Percentiles rank a stretch among this genome's conserved stretches.
phyloP scores from a whole-genome alignment of 2,797 vertebrate genomes.

The Paramormyrops hopkinsi region DNA sequence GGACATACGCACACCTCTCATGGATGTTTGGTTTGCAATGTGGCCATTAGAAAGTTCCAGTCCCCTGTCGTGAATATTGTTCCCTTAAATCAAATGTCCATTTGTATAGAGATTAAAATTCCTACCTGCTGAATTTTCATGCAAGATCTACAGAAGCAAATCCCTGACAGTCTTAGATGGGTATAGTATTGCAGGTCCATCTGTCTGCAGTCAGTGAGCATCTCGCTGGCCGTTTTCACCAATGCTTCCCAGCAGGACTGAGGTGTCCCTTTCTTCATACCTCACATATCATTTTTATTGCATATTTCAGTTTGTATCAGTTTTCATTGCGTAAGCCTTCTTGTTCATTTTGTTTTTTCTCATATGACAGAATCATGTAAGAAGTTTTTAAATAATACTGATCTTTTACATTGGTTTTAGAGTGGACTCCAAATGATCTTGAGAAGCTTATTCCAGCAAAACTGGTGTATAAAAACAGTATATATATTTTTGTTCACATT shows the following conservation, averaged over 20 bases:
- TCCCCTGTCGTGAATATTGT: neutral
- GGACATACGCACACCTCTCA: too few relatives aligned
- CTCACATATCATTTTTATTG: neutral
- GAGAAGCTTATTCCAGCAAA: neutral
- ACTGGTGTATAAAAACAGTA: neutral
- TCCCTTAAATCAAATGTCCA: constrained; percentile 8
- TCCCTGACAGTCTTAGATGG: neutral
- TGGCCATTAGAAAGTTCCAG: neutral
- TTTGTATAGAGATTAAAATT: neutral
- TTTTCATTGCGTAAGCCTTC: neutral
- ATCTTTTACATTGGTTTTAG: neutral
- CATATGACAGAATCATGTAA: neutral
- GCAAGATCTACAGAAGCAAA: neutral
- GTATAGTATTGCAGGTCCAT: neutral
- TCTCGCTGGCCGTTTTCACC: neutral
- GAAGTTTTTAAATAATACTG: neutral
- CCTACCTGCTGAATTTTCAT: neutral
- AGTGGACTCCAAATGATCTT: neutral
- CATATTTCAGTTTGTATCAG: neutral
- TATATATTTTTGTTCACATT: neutral
- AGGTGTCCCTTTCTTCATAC: neutral
- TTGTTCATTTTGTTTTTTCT: neutral
- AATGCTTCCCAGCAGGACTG: neutral
- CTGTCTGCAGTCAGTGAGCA: neutral
- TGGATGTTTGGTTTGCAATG: neutral